Conservation (phyloP, 2,113 vertebrate species). For the Lycocorax pyrrhopterus region DNA sequence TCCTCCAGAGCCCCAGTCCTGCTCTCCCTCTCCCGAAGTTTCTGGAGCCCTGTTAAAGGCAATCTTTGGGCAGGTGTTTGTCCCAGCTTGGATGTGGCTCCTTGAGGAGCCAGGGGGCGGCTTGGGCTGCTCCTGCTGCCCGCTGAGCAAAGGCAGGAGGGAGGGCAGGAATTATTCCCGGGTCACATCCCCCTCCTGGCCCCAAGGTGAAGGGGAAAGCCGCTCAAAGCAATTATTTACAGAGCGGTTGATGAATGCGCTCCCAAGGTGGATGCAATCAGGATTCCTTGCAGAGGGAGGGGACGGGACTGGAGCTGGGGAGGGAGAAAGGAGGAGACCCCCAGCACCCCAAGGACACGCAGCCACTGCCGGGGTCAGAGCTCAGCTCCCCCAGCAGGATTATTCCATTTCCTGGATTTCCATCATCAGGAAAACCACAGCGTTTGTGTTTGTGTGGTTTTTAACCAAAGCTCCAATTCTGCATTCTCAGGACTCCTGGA, state of each 20-base stretch:
- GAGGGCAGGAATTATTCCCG: not conserved
- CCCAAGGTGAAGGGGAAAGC: not conserved
- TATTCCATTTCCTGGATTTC: not conserved
- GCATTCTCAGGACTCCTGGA: not conserved
- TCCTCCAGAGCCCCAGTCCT: not conserved
- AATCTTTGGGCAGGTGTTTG: not conserved
- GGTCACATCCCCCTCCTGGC: not conserved
- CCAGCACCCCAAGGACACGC: not conserved
- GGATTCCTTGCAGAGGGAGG: not conserved
- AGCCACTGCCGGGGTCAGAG: accelerated
- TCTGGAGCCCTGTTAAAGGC: not conserved
- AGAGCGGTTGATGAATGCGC: not conserved
- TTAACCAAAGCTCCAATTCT: not conserved
- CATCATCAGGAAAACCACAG: not conserved
- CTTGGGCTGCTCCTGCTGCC: not conserved
- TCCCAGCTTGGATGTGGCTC: not conserved
- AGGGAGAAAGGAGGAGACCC: not conserved
- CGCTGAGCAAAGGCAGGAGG: not conserved
- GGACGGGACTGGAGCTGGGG: not conserved
- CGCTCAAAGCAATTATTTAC: not conserved
- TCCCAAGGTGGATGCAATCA: not conserved
- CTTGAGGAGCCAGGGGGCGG: not conserved
- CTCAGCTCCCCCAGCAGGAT: not conserved
- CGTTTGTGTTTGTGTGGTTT: not conserved
- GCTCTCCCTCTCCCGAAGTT: not conserved